Evolutionary conservation across 2,113 vertebrate genomes (phyloP), one percentile per base, ranked within the genome.

Genomic region (Pollachius pollachius): DNA sequence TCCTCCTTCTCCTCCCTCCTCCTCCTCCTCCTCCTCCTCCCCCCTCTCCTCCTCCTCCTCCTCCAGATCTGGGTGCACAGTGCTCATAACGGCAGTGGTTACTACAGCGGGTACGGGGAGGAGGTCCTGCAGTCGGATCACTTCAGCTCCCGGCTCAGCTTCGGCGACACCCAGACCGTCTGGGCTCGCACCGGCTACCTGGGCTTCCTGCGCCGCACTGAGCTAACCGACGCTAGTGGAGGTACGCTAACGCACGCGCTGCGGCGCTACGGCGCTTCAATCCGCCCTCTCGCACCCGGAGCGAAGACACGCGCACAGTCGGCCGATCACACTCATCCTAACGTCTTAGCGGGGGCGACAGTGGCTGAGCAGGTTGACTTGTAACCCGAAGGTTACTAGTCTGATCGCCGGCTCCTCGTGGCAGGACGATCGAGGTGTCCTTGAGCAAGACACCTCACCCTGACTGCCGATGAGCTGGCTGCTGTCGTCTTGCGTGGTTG

Each of bases 41-140:
- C 12, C 41, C 16, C 5, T 4, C 18, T 74, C 27, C 17, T 48
- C 37, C 41, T 25, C 6, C n/a, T 16, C 18, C 17, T 16, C 13
- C 37, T 74, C 8, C 88, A 99, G 97, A 98, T 99, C 83, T 99
- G 97, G 97, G 97, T 98, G 69, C 96, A 98, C 85, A 98, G 97
- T 25, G 94, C 93, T 83, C 97, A 99, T 70, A 99, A 99, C 0
- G 97, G 96, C 89, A 98, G 95, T 64, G 97, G 97, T 0, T 99
- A 99, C 87, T 99, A 98, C 85, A 99, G 96, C 23, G 95, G 97
- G 58, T 99, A 98, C 21, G 97, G 97, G 52, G 97, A 98, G 54
- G 97, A 99, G 82, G 95, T 96, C 8, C 93, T 99, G 15, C 97
- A 99, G 73, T 98, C 97, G 0, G 97, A 99, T 73, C 97, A 99